These are phyloP conservation scores for Capreolus pygargus DNA, from an alignment of 2,113 vertebrate genomes.

Conservation along the genomic window DNA sequence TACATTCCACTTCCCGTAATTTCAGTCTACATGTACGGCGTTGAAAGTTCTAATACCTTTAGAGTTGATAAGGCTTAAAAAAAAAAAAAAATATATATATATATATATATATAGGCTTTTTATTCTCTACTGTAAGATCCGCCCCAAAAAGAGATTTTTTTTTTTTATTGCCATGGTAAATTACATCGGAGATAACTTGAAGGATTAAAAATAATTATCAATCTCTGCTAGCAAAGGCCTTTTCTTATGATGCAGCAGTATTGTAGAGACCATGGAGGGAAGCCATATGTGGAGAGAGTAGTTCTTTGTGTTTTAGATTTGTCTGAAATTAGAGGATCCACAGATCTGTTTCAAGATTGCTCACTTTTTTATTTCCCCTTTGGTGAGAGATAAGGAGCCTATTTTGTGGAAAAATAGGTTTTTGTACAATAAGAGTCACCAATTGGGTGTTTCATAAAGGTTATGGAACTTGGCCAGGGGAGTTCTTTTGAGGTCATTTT, in stretches of 20 bases:
- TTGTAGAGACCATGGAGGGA: conserved; percentile 17
- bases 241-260: conserved; percentile 43
- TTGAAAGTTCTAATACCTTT: conserved; percentile 4
- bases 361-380: not conserved
- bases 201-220: not conserved
- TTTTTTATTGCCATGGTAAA: conserved; percentile 29
- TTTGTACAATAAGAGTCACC: conserved; percentile 17
- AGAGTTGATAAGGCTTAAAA: conserved; percentile 12
- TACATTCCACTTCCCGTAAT: not conserved
- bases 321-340: conserved; percentile 1
- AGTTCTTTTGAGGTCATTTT: conserved; percentile 52
- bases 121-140: not conserved
- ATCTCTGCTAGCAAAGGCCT: not conserved
- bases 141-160: not conserved
- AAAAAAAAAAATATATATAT: not conserved
- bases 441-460: not conserved
- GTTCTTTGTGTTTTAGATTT: conserved; percentile 23
- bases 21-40: not conserved
- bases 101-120: not conserved
- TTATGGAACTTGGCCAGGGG: conserved; percentile 1
- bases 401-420: conserved; percentile 54
- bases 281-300: not conserved
- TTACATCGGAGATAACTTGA: conserved; percentile 40
- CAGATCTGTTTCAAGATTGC: conserved; percentile 8
- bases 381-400: conserved; percentile 14